Conservation (phyloP, 2,888 invertebrate genomes). For the Nemotelus nigrinus region DNA sequence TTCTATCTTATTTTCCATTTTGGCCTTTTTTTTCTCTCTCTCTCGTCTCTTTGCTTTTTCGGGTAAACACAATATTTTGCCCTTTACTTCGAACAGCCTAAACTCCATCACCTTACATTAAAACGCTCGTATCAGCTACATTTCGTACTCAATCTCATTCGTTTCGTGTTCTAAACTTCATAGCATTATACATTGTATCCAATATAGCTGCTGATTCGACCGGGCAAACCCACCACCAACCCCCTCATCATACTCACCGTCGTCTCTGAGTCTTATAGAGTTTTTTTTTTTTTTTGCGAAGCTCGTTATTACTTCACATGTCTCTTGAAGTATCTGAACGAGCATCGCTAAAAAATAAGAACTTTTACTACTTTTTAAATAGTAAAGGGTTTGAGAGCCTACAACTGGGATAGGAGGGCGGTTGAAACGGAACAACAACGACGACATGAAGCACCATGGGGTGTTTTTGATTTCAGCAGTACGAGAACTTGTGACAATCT, state of each 20-base stretch:
- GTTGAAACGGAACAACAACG: too few relatives aligned
- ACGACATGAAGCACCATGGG: too few relatives aligned
- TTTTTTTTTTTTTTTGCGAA: not conserved
- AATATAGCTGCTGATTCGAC: too few relatives aligned
- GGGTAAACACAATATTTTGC: not conserved
- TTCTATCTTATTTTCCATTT: slow-evolving; percentile 16
- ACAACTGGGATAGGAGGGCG: not conserved
- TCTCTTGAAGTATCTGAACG: slow-evolving; percentile 13
- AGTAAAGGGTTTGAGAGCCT: slow-evolving; percentile 5
- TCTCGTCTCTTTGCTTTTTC: not conserved
- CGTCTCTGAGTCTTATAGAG: not conserved
- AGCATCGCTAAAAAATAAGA: slow-evolving; percentile 15
- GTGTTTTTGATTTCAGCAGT: too few relatives aligned
- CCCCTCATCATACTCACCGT: not conserved
- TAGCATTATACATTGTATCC: not conserved
- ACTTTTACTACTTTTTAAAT: slow-evolving; percentile 20
- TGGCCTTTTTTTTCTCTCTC: not conserved
- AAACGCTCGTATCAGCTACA: slow-evolving; percentile 16
- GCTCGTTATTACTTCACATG: slow-evolving; percentile 19
- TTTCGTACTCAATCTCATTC: not conserved
- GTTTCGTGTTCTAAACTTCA: not conserved
- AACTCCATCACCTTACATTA: slow-evolving; percentile 1
- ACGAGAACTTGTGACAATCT: too few relatives aligned
- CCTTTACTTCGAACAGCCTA: not conserved
- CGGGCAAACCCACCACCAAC: not conserved